Percentiles rank a stretch among this genome's conserved stretches.
Conservation (phyloP, 1,140 invertebrate genomes). For the Bombus sibiricus region DNA sequence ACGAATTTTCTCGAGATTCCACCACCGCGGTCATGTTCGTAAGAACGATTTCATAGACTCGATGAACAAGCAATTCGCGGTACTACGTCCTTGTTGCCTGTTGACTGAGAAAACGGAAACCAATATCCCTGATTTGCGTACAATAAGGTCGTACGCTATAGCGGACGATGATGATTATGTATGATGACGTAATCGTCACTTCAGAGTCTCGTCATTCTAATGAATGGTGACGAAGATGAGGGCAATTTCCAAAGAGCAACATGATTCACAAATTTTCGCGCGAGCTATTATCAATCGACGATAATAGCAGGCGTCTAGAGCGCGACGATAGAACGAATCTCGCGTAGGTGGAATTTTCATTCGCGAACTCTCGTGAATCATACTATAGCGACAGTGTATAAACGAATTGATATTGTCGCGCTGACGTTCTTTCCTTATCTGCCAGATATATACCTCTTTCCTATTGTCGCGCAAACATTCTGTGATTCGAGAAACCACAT, state of each 20-base stretch:
- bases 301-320: not conserved
- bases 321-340: not conserved
- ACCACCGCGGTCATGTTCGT: not conserved
- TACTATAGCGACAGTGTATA: not conserved
- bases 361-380: slow-evolving; percentile 3
- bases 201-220: no score
- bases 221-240: slow-evolving; percentile 4
- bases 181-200: not conserved
- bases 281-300: not conserved
- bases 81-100: not conserved
- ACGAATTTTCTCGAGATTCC: slow-evolving; percentile 53
- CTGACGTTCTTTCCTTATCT: slow-evolving; percentile 51
- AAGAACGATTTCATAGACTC: slow-evolving; percentile 24
- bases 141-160: slow-evolving; percentile 25
- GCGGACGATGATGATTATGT: not conserved
- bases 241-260: slow-evolving; percentile 36
- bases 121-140: slow-evolving; percentile 4
- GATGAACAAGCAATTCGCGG: slow-evolving; percentile 23
- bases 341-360: not conserved
- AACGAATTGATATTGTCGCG: slow-evolving; percentile 36
- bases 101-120: slow-evolving; percentile 18
- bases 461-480: slow-evolving; percentile 27
- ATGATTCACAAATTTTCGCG: slow-evolving; percentile 57
- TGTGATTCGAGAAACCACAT: not conserved
- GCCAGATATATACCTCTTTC: slow-evolving; percentile 15